phyloP scores from a whole-genome alignment of 92 coral and sea anemone genomes.

The Ricordea florida region DNA sequence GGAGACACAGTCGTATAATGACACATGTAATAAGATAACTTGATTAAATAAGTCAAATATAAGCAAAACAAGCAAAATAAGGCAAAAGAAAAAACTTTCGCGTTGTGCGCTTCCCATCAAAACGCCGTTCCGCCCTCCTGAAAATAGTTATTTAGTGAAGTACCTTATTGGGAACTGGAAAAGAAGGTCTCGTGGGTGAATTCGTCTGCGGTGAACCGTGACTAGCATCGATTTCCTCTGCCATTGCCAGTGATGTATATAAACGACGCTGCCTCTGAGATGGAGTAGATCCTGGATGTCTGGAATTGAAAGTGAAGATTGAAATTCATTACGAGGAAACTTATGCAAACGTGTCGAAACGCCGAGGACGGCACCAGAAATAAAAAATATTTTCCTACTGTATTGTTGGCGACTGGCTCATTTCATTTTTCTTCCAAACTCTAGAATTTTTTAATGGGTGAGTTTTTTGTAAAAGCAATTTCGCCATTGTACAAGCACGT shows the following conservation, averaged over 20 bases:
- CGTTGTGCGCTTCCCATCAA: no score
- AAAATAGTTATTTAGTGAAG: not conserved
- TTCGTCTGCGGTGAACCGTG: conserved; percentile 56
- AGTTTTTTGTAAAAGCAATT: no score
- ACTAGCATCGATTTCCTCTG: conserved; percentile 90
- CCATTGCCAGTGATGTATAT: conserved; percentile 93
- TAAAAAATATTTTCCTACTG: no score
- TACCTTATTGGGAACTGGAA: conserved; percentile 20
- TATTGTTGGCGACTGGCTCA: not conserved
- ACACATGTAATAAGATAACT: no score
- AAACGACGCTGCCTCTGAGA: conserved; percentile 93
- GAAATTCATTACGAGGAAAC: not conserved
- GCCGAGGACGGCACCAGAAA: no score
- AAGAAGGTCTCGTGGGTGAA: not conserved
- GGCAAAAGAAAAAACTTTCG: no score
- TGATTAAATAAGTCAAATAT: no score
- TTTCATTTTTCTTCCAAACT: no score
- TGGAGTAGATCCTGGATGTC: conserved; percentile 98
- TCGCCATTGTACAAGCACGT: no score
- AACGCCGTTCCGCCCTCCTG: not conserved
- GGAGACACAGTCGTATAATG: no score
- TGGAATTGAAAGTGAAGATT: not conserved
- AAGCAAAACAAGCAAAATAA: no score
- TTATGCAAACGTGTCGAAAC: not conserved
- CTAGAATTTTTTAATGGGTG: no score